Conservation (phyloP, 92 coral and sea anemone species). For the Palythoa grandiflora region DNA sequence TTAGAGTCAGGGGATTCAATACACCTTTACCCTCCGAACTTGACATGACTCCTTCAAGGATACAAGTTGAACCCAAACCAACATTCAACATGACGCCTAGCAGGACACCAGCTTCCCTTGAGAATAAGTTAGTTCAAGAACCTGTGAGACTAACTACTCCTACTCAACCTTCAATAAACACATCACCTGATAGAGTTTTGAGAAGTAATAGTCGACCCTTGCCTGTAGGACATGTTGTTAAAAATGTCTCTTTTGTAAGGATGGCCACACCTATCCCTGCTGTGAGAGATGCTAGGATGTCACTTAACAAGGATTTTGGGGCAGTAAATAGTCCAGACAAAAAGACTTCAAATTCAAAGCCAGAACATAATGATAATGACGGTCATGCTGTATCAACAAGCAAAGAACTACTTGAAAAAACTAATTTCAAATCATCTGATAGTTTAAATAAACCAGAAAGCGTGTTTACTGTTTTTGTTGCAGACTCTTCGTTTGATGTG, state of each 20-base stretch:
- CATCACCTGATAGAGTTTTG: conserved; percentile 11
- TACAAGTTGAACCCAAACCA: background rate
- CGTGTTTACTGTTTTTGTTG: background rate
- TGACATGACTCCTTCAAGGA: conserved; percentile 43
- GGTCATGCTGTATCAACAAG: too few relatives aligned
- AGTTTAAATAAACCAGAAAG: background rate
- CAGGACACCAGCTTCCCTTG: background rate
- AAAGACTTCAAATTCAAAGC: background rate
- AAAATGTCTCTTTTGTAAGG: background rate
- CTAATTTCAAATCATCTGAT: background rate
- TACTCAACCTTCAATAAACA: background rate
- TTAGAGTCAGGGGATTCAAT: conserved; percentile 64
- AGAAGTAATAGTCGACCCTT: background rate
- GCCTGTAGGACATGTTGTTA: background rate
- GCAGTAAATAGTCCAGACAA: conserved; percentile 40
- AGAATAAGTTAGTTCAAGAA: background rate
- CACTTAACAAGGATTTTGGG: conserved; percentile 69
- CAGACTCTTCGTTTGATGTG: background rate
- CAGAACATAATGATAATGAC: background rate
- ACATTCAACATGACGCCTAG: conserved; percentile 3
- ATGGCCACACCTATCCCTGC: background rate
- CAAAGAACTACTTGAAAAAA: background rate
- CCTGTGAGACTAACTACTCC: background rate
- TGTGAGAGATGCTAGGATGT: conserved; percentile 51
- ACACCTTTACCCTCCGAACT: conserved; percentile 53